Conservation (phyloP, 2,888 invertebrate species). For the Trissoscelio sp. region DNA sequence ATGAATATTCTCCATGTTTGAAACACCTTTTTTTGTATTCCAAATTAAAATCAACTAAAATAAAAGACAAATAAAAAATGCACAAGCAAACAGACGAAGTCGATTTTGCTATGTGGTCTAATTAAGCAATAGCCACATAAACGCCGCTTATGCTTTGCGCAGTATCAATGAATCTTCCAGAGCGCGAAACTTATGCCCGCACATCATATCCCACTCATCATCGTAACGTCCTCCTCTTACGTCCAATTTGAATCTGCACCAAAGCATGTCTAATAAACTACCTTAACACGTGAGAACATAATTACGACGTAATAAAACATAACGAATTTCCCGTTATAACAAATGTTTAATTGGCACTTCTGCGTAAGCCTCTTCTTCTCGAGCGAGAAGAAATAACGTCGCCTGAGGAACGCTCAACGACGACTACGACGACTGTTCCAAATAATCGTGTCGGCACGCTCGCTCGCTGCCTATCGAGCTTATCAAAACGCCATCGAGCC, state of each 20-base stretch:
- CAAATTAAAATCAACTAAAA: too few relatives aligned
- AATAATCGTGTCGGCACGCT: conserved; percentile 47
- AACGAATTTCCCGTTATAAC: conserved; percentile 68
- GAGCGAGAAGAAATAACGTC: conserved; percentile 9
- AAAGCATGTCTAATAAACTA: conserved; percentile 68
- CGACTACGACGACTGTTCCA: conserved; percentile 39
- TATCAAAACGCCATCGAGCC: conserved; percentile 63
- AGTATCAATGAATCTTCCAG: conserved; percentile 63
- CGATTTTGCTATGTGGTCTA: conserved; percentile 29
- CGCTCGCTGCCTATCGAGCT: conserved; percentile 59
- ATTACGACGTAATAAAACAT: conserved; percentile 65
- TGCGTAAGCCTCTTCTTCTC: conserved; percentile 11
- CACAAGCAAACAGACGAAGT: neutral
- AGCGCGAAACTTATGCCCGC: conserved; percentile 59
- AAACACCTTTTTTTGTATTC: too few relatives aligned
- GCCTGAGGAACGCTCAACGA: neutral
- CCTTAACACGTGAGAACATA: conserved; percentile 65
- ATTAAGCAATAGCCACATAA: conserved; percentile 57
- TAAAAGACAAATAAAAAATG: neutral
- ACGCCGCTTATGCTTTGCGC: conserved; percentile 48
- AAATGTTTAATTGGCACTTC: conserved; percentile 61
- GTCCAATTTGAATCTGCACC: conserved; percentile 66
- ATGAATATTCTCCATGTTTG: too few relatives aligned
- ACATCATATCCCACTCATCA: conserved; percentile 64
- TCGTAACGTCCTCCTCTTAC: conserved; percentile 64